A percentile compares a stretch with the other conserved stretches of the same genome.
Conservation (phyloP, 2,888 invertebrate genomes). For the Bedellia somnulentella region DNA sequence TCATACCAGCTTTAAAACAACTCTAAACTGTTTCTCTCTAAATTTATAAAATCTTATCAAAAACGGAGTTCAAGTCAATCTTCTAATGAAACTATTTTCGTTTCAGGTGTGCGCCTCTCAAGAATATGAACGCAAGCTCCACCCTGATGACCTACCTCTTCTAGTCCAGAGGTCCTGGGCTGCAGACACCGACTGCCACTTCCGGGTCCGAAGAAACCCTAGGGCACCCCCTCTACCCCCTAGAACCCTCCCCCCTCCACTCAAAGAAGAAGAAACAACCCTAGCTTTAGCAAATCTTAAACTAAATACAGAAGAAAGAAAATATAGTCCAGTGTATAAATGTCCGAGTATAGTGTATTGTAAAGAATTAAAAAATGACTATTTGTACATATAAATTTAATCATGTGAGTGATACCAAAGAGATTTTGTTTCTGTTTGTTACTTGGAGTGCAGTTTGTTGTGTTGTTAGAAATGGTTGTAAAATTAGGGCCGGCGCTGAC, state of each 20-base stretch:
- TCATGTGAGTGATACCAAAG: slow-evolving; percentile 41
- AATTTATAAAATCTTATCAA: too few species aligned
- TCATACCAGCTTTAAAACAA: too few species aligned
- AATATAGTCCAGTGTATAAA: slow-evolving; percentile 52
- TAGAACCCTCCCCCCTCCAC: slow-evolving; percentile 40
- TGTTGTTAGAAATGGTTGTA: too few species aligned
- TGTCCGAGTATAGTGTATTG: slow-evolving; percentile 51
- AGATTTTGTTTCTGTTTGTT: too few species aligned
- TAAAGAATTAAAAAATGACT: slow-evolving; percentile 47
- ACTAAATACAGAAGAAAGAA: slow-evolving; percentile 40
- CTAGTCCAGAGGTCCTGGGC: slow-evolving; percentile 79
- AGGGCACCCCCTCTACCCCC: slow-evolving; percentile 78
- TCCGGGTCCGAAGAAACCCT: slow-evolving; percentile 79
- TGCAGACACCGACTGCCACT: slow-evolving; percentile 72
- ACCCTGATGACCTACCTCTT: slow-evolving; percentile 83
- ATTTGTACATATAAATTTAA: slow-evolving; percentile 28
- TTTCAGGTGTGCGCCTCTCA: slow-evolving; percentile 71
- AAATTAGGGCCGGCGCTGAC: too few species aligned
- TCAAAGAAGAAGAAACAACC: slow-evolving; percentile 34
- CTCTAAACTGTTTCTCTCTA: too few species aligned
- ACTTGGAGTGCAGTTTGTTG: too few species aligned
- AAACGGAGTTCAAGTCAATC: too few species aligned
- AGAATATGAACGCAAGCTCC: slow-evolving; percentile 85
- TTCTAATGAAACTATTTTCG: too few species aligned
- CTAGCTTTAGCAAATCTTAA: slow-evolving; percentile 46